Evolutionary conservation across 2,113 vertebrate genomes (phyloP).

Genomic region (Orthochromis indermauri): DNA sequence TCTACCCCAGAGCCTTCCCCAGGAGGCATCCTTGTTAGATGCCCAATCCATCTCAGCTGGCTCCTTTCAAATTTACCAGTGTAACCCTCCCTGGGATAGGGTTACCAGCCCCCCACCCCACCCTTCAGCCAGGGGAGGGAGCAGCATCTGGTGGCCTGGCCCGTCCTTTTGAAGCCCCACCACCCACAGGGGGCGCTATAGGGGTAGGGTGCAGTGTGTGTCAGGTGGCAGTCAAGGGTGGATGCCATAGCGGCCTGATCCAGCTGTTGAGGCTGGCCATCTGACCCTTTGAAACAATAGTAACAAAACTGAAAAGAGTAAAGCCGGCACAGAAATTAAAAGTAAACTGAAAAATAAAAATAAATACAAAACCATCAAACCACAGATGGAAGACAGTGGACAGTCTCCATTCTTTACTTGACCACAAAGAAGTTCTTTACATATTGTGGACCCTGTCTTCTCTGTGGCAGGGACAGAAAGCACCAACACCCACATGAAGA

Average conservation of each 20-base stretch:
- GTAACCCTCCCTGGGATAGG: background rate
- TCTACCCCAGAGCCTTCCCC: background rate
- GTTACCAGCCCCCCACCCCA: background rate
- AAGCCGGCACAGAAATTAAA: background rate
- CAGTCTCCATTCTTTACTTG: background rate
- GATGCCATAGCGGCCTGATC: background rate
- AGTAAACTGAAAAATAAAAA: background rate
- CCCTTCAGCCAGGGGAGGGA: background rate
- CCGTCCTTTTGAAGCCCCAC: background rate
- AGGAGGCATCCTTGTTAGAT: background rate
- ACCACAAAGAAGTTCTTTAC: background rate
- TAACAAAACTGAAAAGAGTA: background rate
- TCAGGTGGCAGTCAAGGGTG: fast-evolving
- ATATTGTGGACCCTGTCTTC: background rate
- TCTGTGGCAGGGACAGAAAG: background rate
- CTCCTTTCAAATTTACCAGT: background rate
- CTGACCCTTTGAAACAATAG: background rate
- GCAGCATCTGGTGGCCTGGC: background rate
- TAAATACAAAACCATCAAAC: background rate
- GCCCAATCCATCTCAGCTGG: background rate
- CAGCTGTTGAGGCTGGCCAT: background rate
- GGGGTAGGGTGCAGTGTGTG: background rate
- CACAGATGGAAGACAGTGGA: background rate
- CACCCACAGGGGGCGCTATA: background rate
- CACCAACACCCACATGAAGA: background rate